Base-by-base conservation (phyloP, 2,797 vertebrate species). In the Trachops cirrhosus region DNA sequence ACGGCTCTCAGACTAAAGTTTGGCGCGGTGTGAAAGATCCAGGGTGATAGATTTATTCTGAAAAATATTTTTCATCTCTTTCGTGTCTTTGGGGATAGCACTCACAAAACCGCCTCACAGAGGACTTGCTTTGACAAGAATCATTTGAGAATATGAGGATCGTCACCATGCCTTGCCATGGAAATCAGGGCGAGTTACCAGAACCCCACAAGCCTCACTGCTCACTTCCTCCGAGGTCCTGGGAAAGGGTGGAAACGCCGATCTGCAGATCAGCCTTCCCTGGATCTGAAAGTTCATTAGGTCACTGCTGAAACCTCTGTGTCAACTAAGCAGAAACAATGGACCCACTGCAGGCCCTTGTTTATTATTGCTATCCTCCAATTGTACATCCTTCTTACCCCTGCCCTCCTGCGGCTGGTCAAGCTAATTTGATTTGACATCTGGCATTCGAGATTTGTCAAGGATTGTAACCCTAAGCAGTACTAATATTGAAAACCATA, bases 401-500 rank as follows among this genome's bases (percentile, higher is more conserved):
- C 57, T 74, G 79, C 70, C 46, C 90, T 82, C 86, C 97, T 94
- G 91, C 37, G 88, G 15, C 95, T 96, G 96, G 91, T 97, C 95
- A 80, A 50, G 84, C 96, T 98, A 97, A 98, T 98, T 98, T 96
- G 97, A 98, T 98, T 94, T 98, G 98, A 98, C 97, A 97, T 97
- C 93, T 96, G 94, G 97, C 64, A 96, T 98, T 98, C 73, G 95
- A 98, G 97, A 98, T 98, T 98, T 98, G 98, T 98, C 98, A 98
- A 98, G 95, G 98, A 91, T n/a, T 97, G 91, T 98, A 98, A 98
- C 98, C 91, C 96, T 98, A 97, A 98, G 96, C 95, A 95, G 91
- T 64, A 91, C 95, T 97, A 96, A 98, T 98, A 98, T 96, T 98
- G 97, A 97, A 98, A 98, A 93, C 95, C 79, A 70, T 96, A 96